Evolutionary conservation across 2,888 invertebrate genomes (phyloP).

Genomic region (Cataglyphis albicans): DNA sequence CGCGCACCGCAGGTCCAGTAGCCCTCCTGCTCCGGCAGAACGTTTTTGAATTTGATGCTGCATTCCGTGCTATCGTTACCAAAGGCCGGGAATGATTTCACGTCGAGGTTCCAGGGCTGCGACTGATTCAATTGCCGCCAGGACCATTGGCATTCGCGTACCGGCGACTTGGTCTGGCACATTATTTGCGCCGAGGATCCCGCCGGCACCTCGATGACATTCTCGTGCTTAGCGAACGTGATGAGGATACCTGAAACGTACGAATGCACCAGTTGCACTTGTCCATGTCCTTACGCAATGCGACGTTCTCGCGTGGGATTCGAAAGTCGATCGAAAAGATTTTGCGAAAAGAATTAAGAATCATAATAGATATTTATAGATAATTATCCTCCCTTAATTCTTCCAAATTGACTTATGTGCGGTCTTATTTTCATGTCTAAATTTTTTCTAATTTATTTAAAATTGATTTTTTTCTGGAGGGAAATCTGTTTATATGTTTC

Average conservation of each 20-base stretch:
- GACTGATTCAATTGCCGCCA: constrained; percentile 84
- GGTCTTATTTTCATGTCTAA: not conserved
- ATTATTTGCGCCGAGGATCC: constrained; percentile 81
- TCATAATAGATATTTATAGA: not conserved
- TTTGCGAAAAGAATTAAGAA: not conserved
- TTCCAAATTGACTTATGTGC: not conserved
- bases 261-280: constrained; percentile 22
- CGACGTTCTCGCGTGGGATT: not conserved
- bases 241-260: constrained; percentile 73
- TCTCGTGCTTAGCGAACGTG: constrained; percentile 78
- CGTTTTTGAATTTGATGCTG: constrained; percentile 83
- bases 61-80: constrained; percentile 83
- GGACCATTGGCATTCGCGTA: constrained; percentile 84
- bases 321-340: constrained; percentile 2
- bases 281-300: not conserved
- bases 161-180: constrained; percentile 79
- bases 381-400: not conserved
- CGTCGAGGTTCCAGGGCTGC: constrained; percentile 82
- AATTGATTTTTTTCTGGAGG: not conserved
- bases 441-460: not conserved
- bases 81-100: constrained; percentile 82
- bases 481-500: constrained; percentile 7
- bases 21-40: constrained; percentile 83
- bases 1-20: constrained; percentile 84
- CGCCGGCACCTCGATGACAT: constrained; percentile 78